Conservation (phyloP, 2,113 vertebrate genomes). For the Aldabrachelys gigantea region DNA sequence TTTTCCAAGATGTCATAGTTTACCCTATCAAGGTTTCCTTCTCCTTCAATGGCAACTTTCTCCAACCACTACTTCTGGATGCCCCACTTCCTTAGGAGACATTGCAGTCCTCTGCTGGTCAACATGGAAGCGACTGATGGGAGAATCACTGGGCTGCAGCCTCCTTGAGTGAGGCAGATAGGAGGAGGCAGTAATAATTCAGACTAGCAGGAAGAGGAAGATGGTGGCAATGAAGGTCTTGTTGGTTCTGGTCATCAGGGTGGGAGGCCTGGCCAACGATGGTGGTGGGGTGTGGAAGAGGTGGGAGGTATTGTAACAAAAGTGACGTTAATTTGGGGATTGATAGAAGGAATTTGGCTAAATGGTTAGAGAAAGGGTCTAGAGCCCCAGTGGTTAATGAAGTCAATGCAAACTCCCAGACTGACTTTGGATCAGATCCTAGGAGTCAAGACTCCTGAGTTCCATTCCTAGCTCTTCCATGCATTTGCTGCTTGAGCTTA, state of each 20-base stretch:
- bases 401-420: background rate
- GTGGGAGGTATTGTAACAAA: background rate
- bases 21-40: background rate
- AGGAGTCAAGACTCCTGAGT: background rate
- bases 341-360: background rate
- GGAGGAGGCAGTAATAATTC: background rate
- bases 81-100: conserved; percentile 10
- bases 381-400: background rate
- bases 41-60: background rate
- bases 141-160: background rate
- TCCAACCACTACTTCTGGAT: conserved; percentile 16
- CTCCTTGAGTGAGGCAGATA: background rate
- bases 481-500: rapidly evolving
- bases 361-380: background rate
- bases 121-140: rapidly evolving
- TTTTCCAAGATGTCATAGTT: background rate
- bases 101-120: background rate
- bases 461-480: background rate
- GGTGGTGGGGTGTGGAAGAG: background rate
- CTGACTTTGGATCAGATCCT: rapidly evolving
- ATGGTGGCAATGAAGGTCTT: background rate
- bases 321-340: background rate
- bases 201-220: background rate
- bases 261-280: background rate
- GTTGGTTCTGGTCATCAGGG: background rate